These are phyloP conservation scores for Drosophila eugracilis DNA, from an alignment of 1,140 invertebrate genomes.

Conservation along the genomic window DNA sequence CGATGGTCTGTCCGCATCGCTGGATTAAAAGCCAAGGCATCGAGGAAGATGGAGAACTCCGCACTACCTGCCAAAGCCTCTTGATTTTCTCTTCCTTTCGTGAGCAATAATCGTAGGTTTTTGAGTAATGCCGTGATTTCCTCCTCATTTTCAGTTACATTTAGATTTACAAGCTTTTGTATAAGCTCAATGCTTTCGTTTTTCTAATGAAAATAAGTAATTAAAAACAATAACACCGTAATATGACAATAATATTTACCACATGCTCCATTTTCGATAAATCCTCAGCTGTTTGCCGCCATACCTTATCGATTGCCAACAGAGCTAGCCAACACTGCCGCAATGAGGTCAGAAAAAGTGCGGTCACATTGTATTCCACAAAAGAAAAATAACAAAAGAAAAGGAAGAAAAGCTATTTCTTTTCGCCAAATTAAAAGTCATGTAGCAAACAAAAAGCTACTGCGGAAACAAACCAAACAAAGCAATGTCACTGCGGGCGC, in stretches of 20 bases:
- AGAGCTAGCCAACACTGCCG: background rate
- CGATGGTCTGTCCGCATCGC: conserved; percentile 41
- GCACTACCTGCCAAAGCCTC: conserved; percentile 32
- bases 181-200: conserved; percentile 31
- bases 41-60: conserved; percentile 43
- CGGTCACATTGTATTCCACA: conserved; percentile 22
- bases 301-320: conserved; percentile 5
- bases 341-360: conserved; percentile 17
- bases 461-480: conserved; percentile 17
- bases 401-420: conserved; percentile 11
- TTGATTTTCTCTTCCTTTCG: conserved; percentile 39
- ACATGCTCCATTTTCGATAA: conserved; percentile 53
- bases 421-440: conserved; percentile 21
- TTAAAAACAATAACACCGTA: background rate
- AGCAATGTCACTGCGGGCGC: conserved; percentile 83
- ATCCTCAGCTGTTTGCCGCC: conserved; percentile 16
- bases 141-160: conserved; percentile 21
- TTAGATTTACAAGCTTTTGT: conserved; percentile 10
- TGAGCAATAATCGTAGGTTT: conserved; percentile 46
- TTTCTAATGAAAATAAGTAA: conserved; percentile 10
- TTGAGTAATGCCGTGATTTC: conserved; percentile 41
- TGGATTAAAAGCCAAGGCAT: conserved; percentile 51
- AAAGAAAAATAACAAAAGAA: conserved; percentile 31
- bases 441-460: conserved; percentile 28
- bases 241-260: conserved; percentile 39